Conservation (phyloP, 2,888 invertebrate species). For the Calliopum simillimum region DNA sequence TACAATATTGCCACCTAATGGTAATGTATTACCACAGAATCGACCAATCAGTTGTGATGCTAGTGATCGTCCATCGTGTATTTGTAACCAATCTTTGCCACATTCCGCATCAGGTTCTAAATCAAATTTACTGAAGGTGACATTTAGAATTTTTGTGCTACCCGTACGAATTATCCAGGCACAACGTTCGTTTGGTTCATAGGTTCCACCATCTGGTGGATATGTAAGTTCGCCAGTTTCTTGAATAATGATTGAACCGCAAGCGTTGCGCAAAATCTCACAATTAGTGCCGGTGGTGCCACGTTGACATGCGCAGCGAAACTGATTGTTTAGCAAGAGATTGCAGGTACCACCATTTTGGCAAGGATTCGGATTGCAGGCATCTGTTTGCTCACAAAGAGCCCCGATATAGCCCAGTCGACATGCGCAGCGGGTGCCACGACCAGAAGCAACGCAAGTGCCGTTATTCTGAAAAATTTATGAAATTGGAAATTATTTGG, state of each 20-base stretch:
- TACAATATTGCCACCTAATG: slow-evolving; percentile 77
- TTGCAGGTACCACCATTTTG: slow-evolving; percentile 83
- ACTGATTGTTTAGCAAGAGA: slow-evolving; percentile 50
- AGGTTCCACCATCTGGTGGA: slow-evolving; percentile 69
- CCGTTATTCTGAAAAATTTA: slow-evolving; percentile 71
- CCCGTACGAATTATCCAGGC: slow-evolving; percentile 82
- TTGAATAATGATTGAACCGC: slow-evolving; percentile 71
- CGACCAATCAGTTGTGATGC: slow-evolving; percentile 79
- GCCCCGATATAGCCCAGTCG: slow-evolving; percentile 68
- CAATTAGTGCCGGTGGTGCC: slow-evolving; percentile 78
- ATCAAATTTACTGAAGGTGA: slow-evolving; percentile 83
- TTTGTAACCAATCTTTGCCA: slow-evolving; percentile 78
- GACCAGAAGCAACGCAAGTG: slow-evolving; percentile 53
- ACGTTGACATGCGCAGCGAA: slow-evolving; percentile 75
- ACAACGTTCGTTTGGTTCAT: slow-evolving; percentile 77
- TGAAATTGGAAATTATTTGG: too few relatives aligned
- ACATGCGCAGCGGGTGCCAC: slow-evolving; percentile 59
- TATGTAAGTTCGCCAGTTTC: slow-evolving; percentile 74
- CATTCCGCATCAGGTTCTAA: slow-evolving; percentile 73
- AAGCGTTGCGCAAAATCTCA: slow-evolving; percentile 70
- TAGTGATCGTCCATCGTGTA: slow-evolving; percentile 85
- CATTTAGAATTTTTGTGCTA: slow-evolving; percentile 76
- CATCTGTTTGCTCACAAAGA: slow-evolving; percentile 72
- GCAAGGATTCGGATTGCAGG: slow-evolving; percentile 82
- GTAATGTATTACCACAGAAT: slow-evolving; percentile 81